These are phyloP conservation scores for Dasyornis broadbenti DNA, from an alignment of 2,113 vertebrate species.

Conservation along the genomic window DNA sequence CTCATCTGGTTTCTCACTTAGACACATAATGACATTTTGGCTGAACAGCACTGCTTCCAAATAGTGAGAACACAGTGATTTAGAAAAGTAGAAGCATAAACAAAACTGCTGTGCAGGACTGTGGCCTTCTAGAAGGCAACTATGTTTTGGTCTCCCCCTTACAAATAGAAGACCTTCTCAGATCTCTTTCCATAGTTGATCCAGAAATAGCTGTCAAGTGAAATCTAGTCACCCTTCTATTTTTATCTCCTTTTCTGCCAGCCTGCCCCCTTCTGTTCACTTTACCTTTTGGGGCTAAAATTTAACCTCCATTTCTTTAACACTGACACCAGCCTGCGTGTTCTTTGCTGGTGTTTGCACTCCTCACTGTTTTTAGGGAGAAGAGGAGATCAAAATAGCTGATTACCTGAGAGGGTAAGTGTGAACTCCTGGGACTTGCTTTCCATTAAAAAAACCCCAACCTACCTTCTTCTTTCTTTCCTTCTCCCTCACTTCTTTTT, in stretches of 20 bases:
- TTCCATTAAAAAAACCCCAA: background rate
- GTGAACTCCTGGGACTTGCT: background rate
- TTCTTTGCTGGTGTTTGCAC: background rate
- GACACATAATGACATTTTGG: background rate
- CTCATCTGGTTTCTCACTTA: conserved; percentile 19
- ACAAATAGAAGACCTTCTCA: background rate
- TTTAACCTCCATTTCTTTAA: background rate
- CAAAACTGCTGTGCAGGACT: background rate
- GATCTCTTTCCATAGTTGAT: background rate
- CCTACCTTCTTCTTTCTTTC: background rate
- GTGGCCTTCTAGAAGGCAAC: background rate
- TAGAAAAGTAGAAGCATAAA: background rate
- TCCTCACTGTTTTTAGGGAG: background rate
- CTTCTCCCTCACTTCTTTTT: background rate
- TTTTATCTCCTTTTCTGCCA: background rate
- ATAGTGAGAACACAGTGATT: background rate
- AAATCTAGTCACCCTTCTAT: conserved; percentile 29
- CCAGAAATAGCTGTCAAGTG: conserved; percentile 41
- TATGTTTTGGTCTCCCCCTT: background rate
- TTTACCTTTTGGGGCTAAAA: background rate
- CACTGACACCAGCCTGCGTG: background rate
- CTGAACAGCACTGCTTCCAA: background rate
- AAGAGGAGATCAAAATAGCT: background rate
- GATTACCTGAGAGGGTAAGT: background rate
- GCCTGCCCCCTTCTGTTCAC: conserved; percentile 23